phyloP scores from a whole-genome alignment of 2,113 vertebrate genomes.

The Tetrax tetrax region DNA sequence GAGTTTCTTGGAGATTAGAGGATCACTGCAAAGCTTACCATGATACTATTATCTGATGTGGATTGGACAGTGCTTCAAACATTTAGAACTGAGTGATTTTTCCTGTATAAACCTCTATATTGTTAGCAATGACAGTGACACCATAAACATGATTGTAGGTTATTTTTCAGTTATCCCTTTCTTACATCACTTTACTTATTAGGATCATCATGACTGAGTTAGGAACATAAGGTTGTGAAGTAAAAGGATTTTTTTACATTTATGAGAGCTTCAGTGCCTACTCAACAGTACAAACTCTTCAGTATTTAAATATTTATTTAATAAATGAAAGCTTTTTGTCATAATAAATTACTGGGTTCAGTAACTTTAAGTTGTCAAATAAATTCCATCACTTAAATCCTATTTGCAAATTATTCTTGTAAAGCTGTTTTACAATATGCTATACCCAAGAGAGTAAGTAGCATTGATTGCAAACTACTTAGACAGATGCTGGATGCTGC shows the following conservation, averaged over 20 bases:
- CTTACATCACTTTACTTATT: background rate
- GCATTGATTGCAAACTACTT: background rate
- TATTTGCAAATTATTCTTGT: slow-evolving; percentile 23
- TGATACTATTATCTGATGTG: too few species aligned
- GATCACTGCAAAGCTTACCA: background rate
- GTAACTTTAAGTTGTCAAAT: slow-evolving; percentile 13
- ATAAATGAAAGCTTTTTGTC: background rate
- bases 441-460: background rate
- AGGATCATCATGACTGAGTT: background rate
- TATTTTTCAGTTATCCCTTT: background rate
- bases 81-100: background rate
- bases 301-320: background rate
- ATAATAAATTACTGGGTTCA: background rate
- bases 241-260: background rate
- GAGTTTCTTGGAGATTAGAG: background rate
- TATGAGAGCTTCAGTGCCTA: background rate
- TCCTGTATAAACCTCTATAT: background rate
- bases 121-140: background rate
- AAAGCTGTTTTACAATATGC: slow-evolving; percentile 13
- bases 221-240: background rate
- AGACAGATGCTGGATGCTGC: background rate
- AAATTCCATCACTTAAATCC: slow-evolving; percentile 7
- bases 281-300: background rate
- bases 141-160: background rate
- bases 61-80: background rate